These are phyloP conservation scores for Argyra leucocephala DNA, from an alignment of 2,888 invertebrate species.

Conservation along the genomic window DNA sequence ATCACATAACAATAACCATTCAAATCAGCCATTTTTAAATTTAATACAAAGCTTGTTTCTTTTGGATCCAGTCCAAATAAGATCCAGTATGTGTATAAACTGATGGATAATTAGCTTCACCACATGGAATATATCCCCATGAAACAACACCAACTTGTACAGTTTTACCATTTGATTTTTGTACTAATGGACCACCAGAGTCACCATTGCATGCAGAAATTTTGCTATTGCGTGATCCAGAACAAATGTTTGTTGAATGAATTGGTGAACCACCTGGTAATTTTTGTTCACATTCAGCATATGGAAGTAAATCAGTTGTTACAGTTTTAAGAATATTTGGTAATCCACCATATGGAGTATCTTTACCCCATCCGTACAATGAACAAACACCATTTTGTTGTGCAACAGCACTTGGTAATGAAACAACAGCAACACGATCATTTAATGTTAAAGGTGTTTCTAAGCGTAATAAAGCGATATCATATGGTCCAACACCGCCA, in stretches of 20 bases:
- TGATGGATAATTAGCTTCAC: constrained; percentile 37
- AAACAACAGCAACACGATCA: constrained; percentile 18
- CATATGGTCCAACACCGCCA: constrained; percentile 44
- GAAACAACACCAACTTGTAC: constrained; percentile 44
- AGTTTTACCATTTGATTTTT: constrained; percentile 18
- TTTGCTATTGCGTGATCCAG: constrained; percentile 40
- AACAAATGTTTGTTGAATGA: constrained; percentile 30
- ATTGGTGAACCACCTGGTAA: constrained; percentile 28
- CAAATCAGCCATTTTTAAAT: no score
- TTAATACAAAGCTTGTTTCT: constrained; percentile 16
- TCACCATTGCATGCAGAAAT: constrained; percentile 44
- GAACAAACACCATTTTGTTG: constrained; percentile 17
- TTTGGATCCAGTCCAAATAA: constrained; percentile 34
- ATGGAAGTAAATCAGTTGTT: constrained; percentile 27
- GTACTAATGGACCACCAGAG: constrained; percentile 38
- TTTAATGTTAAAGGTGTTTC: constrained; percentile 30
- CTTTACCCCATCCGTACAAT: constrained; percentile 33
- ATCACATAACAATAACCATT: no score
- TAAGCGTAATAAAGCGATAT: constrained; percentile 46
- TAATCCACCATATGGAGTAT: constrained; percentile 27
- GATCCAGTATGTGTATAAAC: constrained; percentile 39
- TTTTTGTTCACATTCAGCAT: constrained; percentile 22
- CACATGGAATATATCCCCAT: constrained; percentile 46
- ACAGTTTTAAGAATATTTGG: constrained; percentile 33
- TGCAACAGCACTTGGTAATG: constrained; percentile 14